A percentile compares a stretch with the other conserved stretches of the same genome.
Conservation (phyloP, 2,888 invertebrate species). For the Drosophila dives region DNA sequence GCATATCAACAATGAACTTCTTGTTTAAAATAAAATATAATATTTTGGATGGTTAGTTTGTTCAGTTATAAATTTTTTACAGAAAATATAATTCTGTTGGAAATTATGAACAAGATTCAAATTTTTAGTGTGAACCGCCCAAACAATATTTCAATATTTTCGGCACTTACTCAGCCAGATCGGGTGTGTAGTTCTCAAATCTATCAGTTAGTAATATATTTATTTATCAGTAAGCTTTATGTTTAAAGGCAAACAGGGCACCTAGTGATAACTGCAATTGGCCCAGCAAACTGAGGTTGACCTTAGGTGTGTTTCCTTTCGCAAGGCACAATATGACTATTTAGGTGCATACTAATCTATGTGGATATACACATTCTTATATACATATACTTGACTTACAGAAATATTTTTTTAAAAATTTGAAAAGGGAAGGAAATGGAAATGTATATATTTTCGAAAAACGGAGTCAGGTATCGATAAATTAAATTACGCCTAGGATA, state of each 20-base stretch:
- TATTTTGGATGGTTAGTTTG: background rate
- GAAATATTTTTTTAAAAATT: no score
- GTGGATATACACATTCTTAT: background rate
- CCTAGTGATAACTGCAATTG: background rate
- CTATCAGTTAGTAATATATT: background rate
- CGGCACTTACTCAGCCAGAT: conserved; percentile 30
- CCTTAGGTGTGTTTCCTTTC: background rate
- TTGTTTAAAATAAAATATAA: background rate
- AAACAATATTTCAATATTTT: conserved; percentile 2
- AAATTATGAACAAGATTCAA: background rate
- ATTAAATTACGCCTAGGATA: no score
- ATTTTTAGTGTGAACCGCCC: conserved; percentile 24
- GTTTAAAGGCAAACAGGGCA: background rate
- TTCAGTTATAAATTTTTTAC: background rate
- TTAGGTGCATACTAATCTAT: background rate
- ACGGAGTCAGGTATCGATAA: no score
- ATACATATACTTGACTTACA: background rate
- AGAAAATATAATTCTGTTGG: background rate
- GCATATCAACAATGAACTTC: background rate
- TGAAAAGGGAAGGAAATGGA: no score
- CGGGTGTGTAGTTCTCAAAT: background rate
- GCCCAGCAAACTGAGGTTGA: background rate
- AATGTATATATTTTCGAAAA: no score
- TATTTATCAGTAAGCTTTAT: background rate
- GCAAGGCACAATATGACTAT: background rate